Evolutionary conservation across 2,797 vertebrate species (phyloP).

Genomic region (Decapterus maruadsi): DNA sequence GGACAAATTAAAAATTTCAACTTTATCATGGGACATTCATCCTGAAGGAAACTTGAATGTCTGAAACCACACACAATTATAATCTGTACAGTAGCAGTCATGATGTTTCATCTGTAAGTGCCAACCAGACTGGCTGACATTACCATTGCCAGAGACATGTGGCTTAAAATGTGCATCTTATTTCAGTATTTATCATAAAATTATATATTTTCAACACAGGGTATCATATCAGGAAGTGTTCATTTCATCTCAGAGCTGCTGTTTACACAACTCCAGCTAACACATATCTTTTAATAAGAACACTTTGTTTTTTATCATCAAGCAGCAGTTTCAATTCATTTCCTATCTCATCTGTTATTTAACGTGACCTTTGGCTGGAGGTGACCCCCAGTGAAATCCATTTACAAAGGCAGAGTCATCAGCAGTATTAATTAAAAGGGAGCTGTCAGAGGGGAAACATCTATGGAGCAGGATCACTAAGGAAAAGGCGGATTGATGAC

Average conservation of each 20-base stretch:
- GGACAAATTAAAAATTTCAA: neutral
- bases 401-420: conserved; percentile 37
- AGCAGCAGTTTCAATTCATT: conserved; percentile 2
- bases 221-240: neutral
- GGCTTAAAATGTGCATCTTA: neutral
- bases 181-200: neutral
- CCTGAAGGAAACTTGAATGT: neutral
- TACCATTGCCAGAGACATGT: too few relatives aligned
- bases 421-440: conserved; percentile 36
- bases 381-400: conserved; percentile 37
- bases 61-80: neutral
- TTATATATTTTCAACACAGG: neutral
- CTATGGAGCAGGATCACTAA: neutral
- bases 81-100: neutral
- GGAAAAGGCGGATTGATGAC: conserved; percentile 43
- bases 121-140: neutral
- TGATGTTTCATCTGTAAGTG: neutral
- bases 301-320: neutral
- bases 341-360: conserved; percentile 28
- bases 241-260: neutral
- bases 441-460: neutral
- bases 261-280: neutral
- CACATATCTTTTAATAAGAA: neutral
- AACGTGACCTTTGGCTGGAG: conserved; percentile 36
- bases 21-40: neutral